Percentiles rank a stretch among this genome's conserved stretches.
Evolutionary conservation across 1,140 invertebrate species (phyloP).

Genomic region (Macrobrachium nipponense): DNA sequence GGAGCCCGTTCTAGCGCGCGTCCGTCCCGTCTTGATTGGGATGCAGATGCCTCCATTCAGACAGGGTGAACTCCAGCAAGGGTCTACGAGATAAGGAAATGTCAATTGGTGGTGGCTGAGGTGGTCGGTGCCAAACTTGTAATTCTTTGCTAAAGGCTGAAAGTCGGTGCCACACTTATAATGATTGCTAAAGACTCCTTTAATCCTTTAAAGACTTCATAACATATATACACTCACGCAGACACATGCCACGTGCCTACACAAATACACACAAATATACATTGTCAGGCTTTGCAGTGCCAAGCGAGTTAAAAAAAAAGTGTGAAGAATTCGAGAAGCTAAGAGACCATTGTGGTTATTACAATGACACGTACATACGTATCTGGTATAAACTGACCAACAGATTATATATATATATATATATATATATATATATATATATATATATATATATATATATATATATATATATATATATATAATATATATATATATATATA

Average conservation of each 20-base stretch:
- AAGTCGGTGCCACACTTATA: neutral
- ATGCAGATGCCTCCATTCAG: neutral
- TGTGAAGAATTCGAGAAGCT: no score
- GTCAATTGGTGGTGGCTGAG: neutral
- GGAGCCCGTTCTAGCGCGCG: neutral
- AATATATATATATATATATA: no score
- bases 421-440: no score
- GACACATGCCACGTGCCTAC: neutral
- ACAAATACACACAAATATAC: slow-evolving; percentile 7
- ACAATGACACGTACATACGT: no score
- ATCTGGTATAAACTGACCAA: no score
- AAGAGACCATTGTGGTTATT: no score
- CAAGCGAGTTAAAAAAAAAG: no score
- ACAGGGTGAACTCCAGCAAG: neutral
- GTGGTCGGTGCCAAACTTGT: neutral
- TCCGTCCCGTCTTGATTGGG: neutral
- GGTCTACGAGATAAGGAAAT: neutral
- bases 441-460: no score
- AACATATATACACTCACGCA: neutral
- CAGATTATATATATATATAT: no score
- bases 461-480: no score
- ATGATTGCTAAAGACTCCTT: neutral
- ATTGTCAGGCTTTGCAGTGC: no score
- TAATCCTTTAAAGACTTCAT: no score
- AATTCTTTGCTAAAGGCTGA: neutral